Percentiles rank a stretch among this genome's conserved stretches.
phyloP scores from a whole-genome alignment of 2,888 invertebrate species.

The Xanthorhoe spadicearia region DNA sequence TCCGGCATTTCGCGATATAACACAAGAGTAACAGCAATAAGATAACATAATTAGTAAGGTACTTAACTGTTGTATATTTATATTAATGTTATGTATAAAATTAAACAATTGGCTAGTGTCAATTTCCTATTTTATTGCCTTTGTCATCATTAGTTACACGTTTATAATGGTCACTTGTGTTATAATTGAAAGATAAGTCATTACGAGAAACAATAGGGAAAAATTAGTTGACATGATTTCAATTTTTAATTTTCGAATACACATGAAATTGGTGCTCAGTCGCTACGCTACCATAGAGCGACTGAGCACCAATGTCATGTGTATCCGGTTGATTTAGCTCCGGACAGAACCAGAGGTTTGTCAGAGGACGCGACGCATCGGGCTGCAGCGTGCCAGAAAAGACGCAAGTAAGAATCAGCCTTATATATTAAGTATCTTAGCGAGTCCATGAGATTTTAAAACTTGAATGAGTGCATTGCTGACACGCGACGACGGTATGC shows the following conservation, averaged over 20 bases:
- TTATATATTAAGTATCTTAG: slow-evolving; percentile 25
- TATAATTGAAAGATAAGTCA: too few relatives aligned
- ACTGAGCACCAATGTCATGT: neutral
- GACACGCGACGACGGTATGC: slow-evolving; percentile 13
- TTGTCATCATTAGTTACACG: neutral
- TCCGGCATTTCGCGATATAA: neutral
- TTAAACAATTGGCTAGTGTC: slow-evolving; percentile 10
- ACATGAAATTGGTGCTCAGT: too few relatives aligned
- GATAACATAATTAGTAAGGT: neutral
- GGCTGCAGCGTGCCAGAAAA: slow-evolving; percentile 11
- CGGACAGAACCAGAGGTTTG: neutral
- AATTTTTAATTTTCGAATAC: too few relatives aligned
- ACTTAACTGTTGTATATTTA: neutral
- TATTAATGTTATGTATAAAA: neutral
- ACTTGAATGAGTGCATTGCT: slow-evolving; percentile 5
- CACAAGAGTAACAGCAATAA: slow-evolving; percentile 1
- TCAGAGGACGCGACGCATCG: neutral
- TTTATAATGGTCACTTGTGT: neutral
- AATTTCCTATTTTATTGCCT: slow-evolving; percentile 10
- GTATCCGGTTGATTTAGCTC: neutral
- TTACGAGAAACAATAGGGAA: too few relatives aligned
- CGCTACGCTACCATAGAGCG: too few relatives aligned
- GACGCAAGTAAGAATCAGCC: slow-evolving; percentile 21
- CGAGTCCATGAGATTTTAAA: slow-evolving; percentile 12
- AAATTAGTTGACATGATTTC: too few relatives aligned